Evolutionary conservation across 1,140 invertebrate genomes (phyloP), one percentile per base, ranked within the genome.

Genomic region (Myzus persicae): DNA sequence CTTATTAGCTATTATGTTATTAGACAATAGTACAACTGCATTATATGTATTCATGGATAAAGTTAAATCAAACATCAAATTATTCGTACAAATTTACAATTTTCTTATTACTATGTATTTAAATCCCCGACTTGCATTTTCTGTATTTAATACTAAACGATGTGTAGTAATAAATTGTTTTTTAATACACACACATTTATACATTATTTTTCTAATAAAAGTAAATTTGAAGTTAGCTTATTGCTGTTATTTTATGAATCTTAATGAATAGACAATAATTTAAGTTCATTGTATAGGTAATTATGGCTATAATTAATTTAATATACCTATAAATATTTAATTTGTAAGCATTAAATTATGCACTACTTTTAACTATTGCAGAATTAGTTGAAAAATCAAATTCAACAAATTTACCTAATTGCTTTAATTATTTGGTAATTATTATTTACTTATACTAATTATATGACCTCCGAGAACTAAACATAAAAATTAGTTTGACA

Each of bases 151-250:
- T n/a, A 67, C 59, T 76, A 4, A 76, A n/a, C 31, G n/a, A 76
- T 76, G 18, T n/a, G n/a, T 76, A 76, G 31, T 76, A 36, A 76
- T 76, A 76, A 76, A 76, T 36, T 76, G 14, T 76, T 76, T 76
- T n/a, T 76, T 31, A 59, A n/a, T 31, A 76, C 14, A 67, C 14
- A 67, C 59, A 76, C 14, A n/a, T 76, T 76, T 76, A 76, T 76
- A 76, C 31, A 76, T 76, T 76, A 76, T 76, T 76, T 76, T 76
- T 76, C 59, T 76, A 76, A 76, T 76, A 76, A 76, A 67, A 76
- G 11, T 76, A 14, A 76, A 76, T 76, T 76, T 76, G 59, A 76
- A 18, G 14, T 76, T 67, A 67, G 31, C 59, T 67, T 76, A 76
- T 76, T n/a, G 20, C 22, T 36, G 59, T 76, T 76, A 76, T 76